Evolutionary conservation across 2,888 invertebrate genomes (phyloP).

Genomic region (Caenorhabditis panamensis): DNA sequence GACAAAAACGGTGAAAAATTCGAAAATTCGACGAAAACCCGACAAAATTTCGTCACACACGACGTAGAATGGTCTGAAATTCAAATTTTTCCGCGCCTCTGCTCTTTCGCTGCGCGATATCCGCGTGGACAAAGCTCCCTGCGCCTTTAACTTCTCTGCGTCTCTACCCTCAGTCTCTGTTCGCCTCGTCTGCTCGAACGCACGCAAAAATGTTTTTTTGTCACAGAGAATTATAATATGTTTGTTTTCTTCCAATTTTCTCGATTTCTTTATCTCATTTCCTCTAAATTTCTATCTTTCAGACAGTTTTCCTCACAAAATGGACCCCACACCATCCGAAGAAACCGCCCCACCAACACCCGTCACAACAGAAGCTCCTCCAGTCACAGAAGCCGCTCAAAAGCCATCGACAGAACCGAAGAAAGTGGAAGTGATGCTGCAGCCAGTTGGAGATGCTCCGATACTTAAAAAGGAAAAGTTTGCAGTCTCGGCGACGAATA

Average conservation of each 20-base stretch:
- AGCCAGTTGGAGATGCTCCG: slow-evolving; percentile 70
- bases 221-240: too few relatives aligned
- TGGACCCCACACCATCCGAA: slow-evolving; percentile 19
- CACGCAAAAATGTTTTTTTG: too few relatives aligned
- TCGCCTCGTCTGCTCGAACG: too few relatives aligned
- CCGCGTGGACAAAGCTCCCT: too few relatives aligned
- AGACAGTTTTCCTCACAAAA: slow-evolving; percentile 3
- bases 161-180: too few relatives aligned
- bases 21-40: too few relatives aligned
- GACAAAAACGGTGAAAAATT: too few relatives aligned
- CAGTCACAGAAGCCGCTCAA: not conserved
- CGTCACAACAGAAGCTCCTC: not conserved
- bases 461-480: slow-evolving; percentile 67
- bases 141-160: too few relatives aligned
- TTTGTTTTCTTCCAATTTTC: slow-evolving; percentile 9
- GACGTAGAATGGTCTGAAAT: too few relatives aligned
- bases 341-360: not conserved
- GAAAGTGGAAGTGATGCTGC: slow-evolving; percentile 65
- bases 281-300: not conserved
- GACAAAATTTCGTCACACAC: too few relatives aligned
- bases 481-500: slow-evolving; percentile 32
- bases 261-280: not conserved
- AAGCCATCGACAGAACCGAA: slow-evolving; percentile 24
- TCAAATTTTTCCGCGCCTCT: too few relatives aligned
- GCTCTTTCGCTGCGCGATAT: too few relatives aligned